These are phyloP conservation scores for Ailuropoda melanoleuca DNA, from an alignment of 2,113 vertebrate genomes.

Conservation along the genomic window DNA sequence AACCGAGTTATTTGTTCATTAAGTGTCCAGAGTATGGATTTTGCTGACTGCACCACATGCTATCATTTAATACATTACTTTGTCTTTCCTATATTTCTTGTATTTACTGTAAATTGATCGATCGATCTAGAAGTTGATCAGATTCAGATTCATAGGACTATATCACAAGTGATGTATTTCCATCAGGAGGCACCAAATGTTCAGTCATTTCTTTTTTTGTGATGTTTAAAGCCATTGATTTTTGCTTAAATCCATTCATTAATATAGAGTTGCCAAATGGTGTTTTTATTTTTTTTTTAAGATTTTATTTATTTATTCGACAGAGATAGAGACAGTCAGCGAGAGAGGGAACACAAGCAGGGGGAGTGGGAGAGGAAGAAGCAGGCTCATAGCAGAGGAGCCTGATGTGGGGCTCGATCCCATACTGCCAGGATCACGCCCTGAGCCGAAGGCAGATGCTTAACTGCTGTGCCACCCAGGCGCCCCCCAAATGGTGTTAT, in stretches of 20 bases:
- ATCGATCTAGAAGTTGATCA: background rate
- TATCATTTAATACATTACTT: background rate
- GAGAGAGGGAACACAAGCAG: too few relatives aligned
- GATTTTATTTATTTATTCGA: too few relatives aligned
- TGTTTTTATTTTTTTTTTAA: too few relatives aligned
- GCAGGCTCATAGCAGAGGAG: too few relatives aligned
- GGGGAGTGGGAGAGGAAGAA: too few relatives aligned
- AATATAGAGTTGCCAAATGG: background rate
- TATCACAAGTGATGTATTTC: background rate
- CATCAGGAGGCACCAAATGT: background rate
- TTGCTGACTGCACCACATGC: background rate
- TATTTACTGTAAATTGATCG: slow-evolving; percentile 22
- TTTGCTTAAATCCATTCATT: slow-evolving; percentile 17
- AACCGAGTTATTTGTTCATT: background rate
- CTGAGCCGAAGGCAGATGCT: too few relatives aligned
- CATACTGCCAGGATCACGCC: too few relatives aligned
- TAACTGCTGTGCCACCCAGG: too few relatives aligned
- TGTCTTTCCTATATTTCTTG: background rate
- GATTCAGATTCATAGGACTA: background rate
- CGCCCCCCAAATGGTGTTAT: background rate
- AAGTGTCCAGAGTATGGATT: background rate
- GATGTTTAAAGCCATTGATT: background rate
- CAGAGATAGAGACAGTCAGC: too few relatives aligned
- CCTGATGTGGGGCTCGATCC: too few relatives aligned
- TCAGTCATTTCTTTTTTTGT: background rate